Base-by-base conservation (phyloP, 2,797 vertebrate genomes). In the Pseudochirops cupreus region DNA sequence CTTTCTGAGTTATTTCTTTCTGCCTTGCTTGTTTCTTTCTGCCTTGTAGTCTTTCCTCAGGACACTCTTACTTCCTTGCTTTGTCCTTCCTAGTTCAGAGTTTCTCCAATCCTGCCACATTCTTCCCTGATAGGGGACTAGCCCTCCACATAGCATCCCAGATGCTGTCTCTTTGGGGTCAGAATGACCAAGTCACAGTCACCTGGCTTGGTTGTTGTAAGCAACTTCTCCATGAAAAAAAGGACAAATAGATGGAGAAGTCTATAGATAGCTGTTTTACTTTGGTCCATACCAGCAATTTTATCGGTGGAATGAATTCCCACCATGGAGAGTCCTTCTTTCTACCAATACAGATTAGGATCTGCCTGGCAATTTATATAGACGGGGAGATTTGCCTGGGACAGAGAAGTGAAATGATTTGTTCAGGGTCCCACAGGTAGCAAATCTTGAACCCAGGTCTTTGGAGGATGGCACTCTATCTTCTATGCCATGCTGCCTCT, bases 11-110 rank as follows among this genome's bases (percentile, higher is more conserved):
- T 87, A 46, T 46, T 87, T 82, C 67, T 82, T 82, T 96, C n/a
- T 57, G 90, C 57, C 96, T 89, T 94, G 53, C 18, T 67, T 96
- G 58, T 39, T 74, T 39, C 67, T 74, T 74, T 96, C 31, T 62
- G 90, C 56, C 95, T 91, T 94, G n/a, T 16, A 91, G 16, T 93
- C 14, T 94, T 96, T 95, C 74, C 58, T 96, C 93, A 94, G 91
- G 94, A 94, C 24, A 90, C 87, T 94, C 10, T 93, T 67, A 29
- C 90, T 93, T 96, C 91, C 31, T 93, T 24, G 92, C 91, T 96
- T 95, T 95, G 31, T 58, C 82, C 54, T 92, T 96, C 53, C 33
- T n/a, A 53, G 56, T 97, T 91, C 62, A 58, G 1, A 90, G 91
- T 94, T 95, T 91, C 46, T 93, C 92, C 67, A 59, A 11, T 91